Conservation (phyloP, 2,888 invertebrate species). For the Cremastinae sp. region DNA sequence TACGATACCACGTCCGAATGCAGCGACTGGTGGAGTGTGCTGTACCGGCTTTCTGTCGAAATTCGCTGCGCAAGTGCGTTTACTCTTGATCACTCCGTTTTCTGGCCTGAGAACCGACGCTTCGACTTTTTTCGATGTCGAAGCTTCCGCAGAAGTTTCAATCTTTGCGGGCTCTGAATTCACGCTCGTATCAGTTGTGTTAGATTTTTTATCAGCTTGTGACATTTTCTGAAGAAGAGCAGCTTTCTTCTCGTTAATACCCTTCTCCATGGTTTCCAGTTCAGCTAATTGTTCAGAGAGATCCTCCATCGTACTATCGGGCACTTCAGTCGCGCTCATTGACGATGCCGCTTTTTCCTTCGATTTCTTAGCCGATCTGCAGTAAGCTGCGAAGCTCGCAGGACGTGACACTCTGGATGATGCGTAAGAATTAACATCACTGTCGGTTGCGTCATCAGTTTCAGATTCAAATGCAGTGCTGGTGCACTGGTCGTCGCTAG, state of each 20-base stretch:
- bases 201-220: not conserved
- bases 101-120: not conserved
- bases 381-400: no score
- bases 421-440: not conserved
- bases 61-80: conserved; percentile 22
- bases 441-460: not conserved
- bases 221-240: conserved; percentile 1
- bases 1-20: not conserved
- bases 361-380: no score
- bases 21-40: not conserved
- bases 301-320: not conserved
- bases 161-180: not conserved
- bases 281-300: conserved; percentile 8
- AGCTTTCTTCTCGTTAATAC: conserved; percentile 2
- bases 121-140: not conserved
- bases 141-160: not conserved
- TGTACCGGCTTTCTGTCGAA: not conserved
- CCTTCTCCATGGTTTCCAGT: not conserved
- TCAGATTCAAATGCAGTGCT: not conserved
- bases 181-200: not conserved
- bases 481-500: not conserved
- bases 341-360: not conserved
- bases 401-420: not conserved
- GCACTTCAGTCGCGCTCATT: no score
- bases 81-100: not conserved